Conservation (phyloP, 1,140 invertebrate species). For the Papilio glaucus region DNA sequence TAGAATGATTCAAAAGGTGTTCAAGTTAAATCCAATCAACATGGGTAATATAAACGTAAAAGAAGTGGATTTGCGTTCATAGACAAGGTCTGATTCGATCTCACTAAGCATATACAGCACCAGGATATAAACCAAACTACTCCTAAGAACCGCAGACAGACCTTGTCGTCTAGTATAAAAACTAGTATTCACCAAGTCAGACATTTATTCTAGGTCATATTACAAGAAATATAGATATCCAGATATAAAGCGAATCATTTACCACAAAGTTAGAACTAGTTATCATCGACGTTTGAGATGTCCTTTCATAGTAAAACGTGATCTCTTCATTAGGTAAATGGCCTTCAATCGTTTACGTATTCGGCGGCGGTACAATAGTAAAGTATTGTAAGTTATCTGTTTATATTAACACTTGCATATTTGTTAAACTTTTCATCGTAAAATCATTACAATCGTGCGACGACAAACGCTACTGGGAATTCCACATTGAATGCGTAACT, state of each 20-base stretch:
- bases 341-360: constrained; percentile 9
- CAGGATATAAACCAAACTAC: not conserved
- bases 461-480: not conserved
- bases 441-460: constrained; percentile 2
- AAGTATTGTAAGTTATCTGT: not conserved
- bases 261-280: not conserved
- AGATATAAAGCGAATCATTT: not conserved
- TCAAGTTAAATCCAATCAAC: no score
- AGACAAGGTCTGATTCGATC: not conserved
- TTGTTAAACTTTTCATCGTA: constrained; percentile 15
- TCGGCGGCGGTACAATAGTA: not conserved
- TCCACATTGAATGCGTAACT: not conserved
- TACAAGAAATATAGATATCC: constrained; percentile 1
- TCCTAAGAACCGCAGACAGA: not conserved
- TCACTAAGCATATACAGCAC: not conserved
- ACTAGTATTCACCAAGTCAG: constrained; percentile 5
- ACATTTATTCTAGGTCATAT: not conserved
- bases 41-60: no score
- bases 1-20: no score
- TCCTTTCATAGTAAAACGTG: constrained; percentile 18
- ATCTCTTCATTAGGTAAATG: constrained; percentile 17
- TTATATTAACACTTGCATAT: constrained; percentile 13
- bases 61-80: not conserved
- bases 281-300: not conserved
- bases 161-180: constrained; percentile 4